Base-by-base conservation (phyloP, 2,797 vertebrate genomes). In the Etheostoma perlongum region DNA sequence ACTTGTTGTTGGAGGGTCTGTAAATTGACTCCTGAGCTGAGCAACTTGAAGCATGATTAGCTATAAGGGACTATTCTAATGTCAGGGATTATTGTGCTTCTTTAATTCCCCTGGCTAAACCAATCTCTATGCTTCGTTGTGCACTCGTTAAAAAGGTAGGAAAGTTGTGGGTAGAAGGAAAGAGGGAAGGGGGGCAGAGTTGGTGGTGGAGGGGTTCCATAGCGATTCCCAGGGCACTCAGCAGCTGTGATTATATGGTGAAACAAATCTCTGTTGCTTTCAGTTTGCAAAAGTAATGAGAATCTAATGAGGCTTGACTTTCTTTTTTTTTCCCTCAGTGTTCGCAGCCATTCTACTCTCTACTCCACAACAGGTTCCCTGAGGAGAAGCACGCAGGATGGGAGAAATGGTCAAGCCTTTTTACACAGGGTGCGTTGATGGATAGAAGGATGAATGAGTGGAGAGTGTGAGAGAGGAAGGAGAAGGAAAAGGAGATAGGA, bases 261-360 rank as follows among this genome's bases (percentile, higher is more conserved):
- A 92, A 90, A 92, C 78, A 86, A 89, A 83, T 49, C 75, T 82
- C 91, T 93, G 95, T 93, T 95, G 93, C 95, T 95, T 95, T 96
- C 94, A 91, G 95, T 96, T 96, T 94, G 95, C 95, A 94, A 95
- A 96, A 96, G 96, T 97, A 97, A 97, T 96, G 96, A 97, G 96
- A 96, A 96, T 92, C 95, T 97, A 97, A 97, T 96, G 96, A 98
- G 96, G 95, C 97, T 96, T 96, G 97, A 97, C 97, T 96, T 89
- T 76, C 71, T 70, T 75, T 64, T 61, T 67, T 66, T 62, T 48
- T 40, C 16, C 6, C 60, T 79, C 61, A 81, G 74, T 61, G 16
- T 86, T 82, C 25, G 12, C 75, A 87, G 79, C 72, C 67, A 75
- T 81, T 85, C 66, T 18, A 69, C 74, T 83, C 75, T 67, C 36